These are phyloP conservation scores for Agrilus biguttatus DNA, from an alignment of 2,888 invertebrate genomes.

Conservation along the genomic window DNA sequence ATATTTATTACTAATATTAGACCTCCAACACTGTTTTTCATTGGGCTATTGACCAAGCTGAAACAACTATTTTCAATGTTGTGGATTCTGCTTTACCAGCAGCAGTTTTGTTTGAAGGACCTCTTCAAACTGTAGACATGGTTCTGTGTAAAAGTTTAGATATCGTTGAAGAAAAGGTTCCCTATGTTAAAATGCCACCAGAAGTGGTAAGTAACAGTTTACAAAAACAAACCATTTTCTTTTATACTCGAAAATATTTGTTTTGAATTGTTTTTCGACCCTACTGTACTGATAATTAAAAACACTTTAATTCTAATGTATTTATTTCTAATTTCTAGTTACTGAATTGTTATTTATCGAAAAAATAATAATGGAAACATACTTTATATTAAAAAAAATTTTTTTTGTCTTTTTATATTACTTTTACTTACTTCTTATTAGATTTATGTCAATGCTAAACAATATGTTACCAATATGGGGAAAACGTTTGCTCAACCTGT, in stretches of 20 bases:
- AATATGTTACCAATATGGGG: conserved; percentile 44
- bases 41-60: conserved; percentile 65
- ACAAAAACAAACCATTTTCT: no score
- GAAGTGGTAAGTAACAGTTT: conserved; percentile 52
- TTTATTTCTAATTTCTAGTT: no score
- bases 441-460: conserved; percentile 70
- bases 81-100: conserved; percentile 62
- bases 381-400: no score
- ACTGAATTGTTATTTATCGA: no score
- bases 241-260: no score
- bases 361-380: no score
- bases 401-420: neutral
- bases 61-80: conserved; percentile 56
- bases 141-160: conserved; percentile 74
- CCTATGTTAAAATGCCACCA: conserved; percentile 70
- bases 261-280: no score
- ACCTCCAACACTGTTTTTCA: conserved; percentile 54
- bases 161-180: conserved; percentile 69
- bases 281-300: no score
- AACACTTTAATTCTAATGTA: no score
- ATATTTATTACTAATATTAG: conserved; percentile 29
- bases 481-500: conserved; percentile 49
- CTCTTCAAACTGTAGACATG: conserved; percentile 56
- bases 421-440: conserved; percentile 25
- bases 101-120: conserved; percentile 55